Base-by-base conservation (phyloP, 2,113 vertebrate species). In the Prietella phreatophila region DNA sequence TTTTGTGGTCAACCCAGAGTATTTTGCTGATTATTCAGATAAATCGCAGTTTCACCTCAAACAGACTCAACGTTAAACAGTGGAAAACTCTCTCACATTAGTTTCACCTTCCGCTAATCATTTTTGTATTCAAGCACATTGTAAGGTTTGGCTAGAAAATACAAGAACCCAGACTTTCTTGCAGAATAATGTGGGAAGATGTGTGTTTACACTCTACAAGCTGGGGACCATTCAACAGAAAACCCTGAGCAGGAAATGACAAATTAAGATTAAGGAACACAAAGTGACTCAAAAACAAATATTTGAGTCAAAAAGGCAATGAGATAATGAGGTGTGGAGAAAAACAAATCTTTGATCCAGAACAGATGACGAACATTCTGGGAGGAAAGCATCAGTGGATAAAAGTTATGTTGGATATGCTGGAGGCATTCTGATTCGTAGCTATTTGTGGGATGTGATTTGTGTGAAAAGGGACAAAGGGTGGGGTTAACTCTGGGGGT, bases 171-270 rank as follows among this genome's bases (percentile, higher is more conserved):
- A 30, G 78, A 86, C 87, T 61, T 69, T 86, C 76, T 78, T 67
- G 56, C 82, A 63, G 50, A 67, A 63, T 89, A 86, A 92, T 92
- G 80, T 87, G 67, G 76, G 79, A 80, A 84, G 91, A 92, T 84
- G 84, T 84, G 36, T 89, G 90, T 91, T 92, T 92, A 88, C 42
- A 89, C 78, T 81, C 89, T 85, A 84, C 84, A 58, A 83, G 89
- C 87, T 65, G 56, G 61, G 27, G 84, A 87, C 75, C 85, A 58
- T 88, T 87, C 69, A 60, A 86, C 58, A 61, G 83, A 90, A 91
- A 89, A 79, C 85, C 71, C 87, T 56, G 76, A 81, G 71, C 85
- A 90, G 90, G 89, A 93, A 92, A 90, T 85, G 89, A 91, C 80
- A 86, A 84, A 88, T 91, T 89, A 88, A 89, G 86, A 81, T 87